Percentiles rank a stretch among this genome's conserved stretches.
phyloP scores from a whole-genome alignment of 2,888 invertebrate species.

The Agrotis clavis region DNA sequence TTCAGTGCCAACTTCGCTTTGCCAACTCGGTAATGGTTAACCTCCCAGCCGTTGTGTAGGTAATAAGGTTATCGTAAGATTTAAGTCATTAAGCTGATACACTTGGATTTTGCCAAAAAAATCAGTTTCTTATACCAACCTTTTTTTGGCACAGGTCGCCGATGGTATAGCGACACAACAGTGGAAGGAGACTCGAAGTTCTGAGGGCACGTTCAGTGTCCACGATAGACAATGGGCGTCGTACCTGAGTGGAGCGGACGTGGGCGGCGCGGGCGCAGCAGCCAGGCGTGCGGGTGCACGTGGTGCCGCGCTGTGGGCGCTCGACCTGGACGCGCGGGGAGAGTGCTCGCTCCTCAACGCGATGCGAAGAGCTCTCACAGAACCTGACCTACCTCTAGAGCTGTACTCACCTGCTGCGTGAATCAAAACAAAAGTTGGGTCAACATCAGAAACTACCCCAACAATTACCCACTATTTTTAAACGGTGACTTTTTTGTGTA shows the following conservation, averaged over 20 bases:
- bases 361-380: constrained; percentile 84
- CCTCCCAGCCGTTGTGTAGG: background rate
- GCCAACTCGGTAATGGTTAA: background rate
- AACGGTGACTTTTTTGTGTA: constrained; percentile 44
- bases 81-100: background rate
- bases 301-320: constrained; percentile 95
- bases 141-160: constrained; percentile 86
- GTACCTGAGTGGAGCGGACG: constrained; percentile 93
- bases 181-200: constrained; percentile 89
- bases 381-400: constrained; percentile 77
- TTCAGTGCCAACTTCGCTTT: background rate
- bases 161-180: constrained; percentile 92
- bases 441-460: background rate
- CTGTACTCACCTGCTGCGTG: constrained; percentile 66
- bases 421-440: constrained; percentile 5
- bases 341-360: constrained; percentile 93
- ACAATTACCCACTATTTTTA: constrained; percentile 14
- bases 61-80: background rate
- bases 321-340: constrained; percentile 95
- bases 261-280: constrained; percentile 92
- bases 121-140: background rate
- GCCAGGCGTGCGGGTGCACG: constrained; percentile 91
- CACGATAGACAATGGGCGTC: constrained; percentile 95
- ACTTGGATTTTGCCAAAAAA: too few relatives aligned
- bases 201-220: constrained; percentile 94